Evolutionary conservation across 2,113 vertebrate genomes (phyloP).

Genomic region (Clarias gariepinus): DNA sequence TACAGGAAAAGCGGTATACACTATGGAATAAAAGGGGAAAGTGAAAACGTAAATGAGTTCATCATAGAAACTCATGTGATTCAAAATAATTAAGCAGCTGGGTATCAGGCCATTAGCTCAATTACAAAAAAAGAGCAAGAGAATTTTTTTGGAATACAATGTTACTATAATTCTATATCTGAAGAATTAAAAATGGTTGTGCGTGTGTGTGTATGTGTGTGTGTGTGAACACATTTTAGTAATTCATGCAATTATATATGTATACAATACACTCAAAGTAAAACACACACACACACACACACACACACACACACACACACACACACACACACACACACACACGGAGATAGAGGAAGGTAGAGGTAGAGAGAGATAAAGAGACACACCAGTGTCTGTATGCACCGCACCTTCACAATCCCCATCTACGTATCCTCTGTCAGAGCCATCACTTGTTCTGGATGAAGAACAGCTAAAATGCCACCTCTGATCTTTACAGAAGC

Average conservation of each 20-base stretch:
- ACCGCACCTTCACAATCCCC: constrained; percentile 72
- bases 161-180: background rate
- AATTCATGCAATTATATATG: background rate
- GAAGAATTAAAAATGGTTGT: background rate
- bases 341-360: background rate
- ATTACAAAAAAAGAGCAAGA: background rate
- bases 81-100: background rate
- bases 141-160: background rate
- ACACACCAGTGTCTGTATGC: background rate
- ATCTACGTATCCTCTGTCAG: constrained; percentile 65
- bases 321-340: background rate
- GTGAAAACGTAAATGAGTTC: background rate
- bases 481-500: constrained; percentile 35
- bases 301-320: background rate
- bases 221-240: background rate
- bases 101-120: background rate
- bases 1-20: too few relatives aligned
- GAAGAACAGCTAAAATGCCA: constrained; percentile 40
- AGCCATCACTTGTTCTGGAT: constrained; percentile 53
- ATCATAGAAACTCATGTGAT: background rate
- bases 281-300: background rate
- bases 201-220: background rate
- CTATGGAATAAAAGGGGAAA: too few relatives aligned
- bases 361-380: too few relatives aligned
- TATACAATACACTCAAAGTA: background rate